Base-by-base conservation (phyloP, 2,113 vertebrate genomes). In the Rafetus swinhoei region DNA sequence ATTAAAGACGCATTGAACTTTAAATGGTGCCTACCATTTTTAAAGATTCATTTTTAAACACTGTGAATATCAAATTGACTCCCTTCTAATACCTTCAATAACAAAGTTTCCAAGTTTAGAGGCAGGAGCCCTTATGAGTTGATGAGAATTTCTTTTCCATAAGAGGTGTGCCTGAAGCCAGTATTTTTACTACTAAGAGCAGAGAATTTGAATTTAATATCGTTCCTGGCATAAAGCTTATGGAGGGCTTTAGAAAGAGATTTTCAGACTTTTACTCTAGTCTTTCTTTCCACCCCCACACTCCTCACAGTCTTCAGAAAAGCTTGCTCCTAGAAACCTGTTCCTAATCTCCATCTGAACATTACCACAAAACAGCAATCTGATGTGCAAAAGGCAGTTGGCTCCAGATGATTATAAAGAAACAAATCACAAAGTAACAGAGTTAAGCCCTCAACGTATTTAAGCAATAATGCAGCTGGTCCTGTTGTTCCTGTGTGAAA, bases 171-270 rank as follows among this genome's bases (percentile, higher is more conserved):
- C 79, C 82, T 88, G 57, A 91, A 96, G 85, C 57, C 35, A 0
- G 0, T 32, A n/a, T 88, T 95, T 95, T 85, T 25, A 82, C 6
- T 90, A 24, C 62, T 86, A 0, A 69, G 84, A 52, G 18, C 90
- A 77, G 79, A 85, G 87, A 94, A 90, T 87, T 84, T 84, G 60
- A 86, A 82, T 84, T 90, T 85, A 90, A 84, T 94, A 81, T 90
- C 77, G 52, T 84, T 72, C 35, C 85, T 89, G 79, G 77, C 76
- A 39, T 83, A 39, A 50, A 84, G 79, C 85, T 88, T 72, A 72
- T 16, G 57, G 79, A 86, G 81, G 76, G 81, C 60, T 85, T 90
- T 86, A 55, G 57, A 87, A 88, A 74, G 79, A 87, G 72, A 82
- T 74, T 85, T 90, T 87, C 69, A 91, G 79, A 80, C 55, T 85